phyloP scores from a whole-genome alignment of 2,888 invertebrate species.

The Cataglyphis cursor region DNA sequence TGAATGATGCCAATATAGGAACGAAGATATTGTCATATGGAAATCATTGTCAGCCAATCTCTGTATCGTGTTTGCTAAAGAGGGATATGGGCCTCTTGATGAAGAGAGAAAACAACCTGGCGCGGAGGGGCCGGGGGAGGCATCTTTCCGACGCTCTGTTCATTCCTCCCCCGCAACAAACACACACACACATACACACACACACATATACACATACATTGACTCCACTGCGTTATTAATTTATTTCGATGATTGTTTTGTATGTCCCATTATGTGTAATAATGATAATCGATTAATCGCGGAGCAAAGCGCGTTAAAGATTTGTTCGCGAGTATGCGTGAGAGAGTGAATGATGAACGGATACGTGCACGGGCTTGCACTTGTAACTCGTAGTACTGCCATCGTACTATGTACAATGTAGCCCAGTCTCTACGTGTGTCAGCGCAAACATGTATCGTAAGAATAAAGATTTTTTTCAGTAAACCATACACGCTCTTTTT shows the following conservation, averaged over 20 bases:
- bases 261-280: constrained; percentile 82
- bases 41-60: constrained; percentile 64
- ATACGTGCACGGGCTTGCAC: constrained; percentile 55
- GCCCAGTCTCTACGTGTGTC: constrained; percentile 74
- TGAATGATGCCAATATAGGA: background rate
- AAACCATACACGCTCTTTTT: constrained; percentile 57
- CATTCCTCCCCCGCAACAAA: constrained; percentile 40
- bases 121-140: background rate
- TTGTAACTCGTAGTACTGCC: constrained; percentile 65
- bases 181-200: background rate
- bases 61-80: constrained; percentile 72
- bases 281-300: constrained; percentile 73
- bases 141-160: constrained; percentile 65
- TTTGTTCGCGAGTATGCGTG: constrained; percentile 65
- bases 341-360: constrained; percentile 64
- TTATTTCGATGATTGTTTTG: constrained; percentile 83
- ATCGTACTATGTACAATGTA: constrained; percentile 83
- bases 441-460: constrained; percentile 79
- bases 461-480: constrained; percentile 85
- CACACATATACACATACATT: background rate
- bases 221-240: constrained; percentile 79
- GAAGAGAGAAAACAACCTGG: background rate
- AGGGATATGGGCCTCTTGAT: constrained; percentile 61
- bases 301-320: constrained; percentile 65
- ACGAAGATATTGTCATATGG: background rate